Evolutionary conservation across 2,797 vertebrate genomes (phyloP).

Genomic region (Poecilia velifera): DNA sequence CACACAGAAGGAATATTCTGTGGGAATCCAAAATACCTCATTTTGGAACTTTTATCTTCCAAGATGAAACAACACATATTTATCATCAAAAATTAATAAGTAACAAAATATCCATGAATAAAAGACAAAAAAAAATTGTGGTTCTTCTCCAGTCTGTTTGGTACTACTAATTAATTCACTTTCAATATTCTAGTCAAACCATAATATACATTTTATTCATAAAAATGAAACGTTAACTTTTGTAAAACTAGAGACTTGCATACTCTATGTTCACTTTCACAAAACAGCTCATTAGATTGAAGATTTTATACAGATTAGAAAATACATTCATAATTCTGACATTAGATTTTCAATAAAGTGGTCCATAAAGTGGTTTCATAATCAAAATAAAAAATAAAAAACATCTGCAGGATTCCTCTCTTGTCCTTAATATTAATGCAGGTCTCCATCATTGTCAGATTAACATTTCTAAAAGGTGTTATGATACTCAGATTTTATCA

Average conservation of each 20-base stretch:
- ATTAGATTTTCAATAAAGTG: background rate
- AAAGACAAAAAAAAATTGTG: background rate
- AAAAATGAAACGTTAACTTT: background rate
- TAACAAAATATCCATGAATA: too few relatives aligned
- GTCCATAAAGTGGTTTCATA: background rate
- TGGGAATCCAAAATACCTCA: too few relatives aligned
- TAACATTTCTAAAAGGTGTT: background rate
- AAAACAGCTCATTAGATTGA: background rate
- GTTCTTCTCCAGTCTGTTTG: background rate
- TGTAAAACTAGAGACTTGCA: background rate
- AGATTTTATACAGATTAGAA: background rate
- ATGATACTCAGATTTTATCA: background rate
- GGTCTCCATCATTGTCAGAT: background rate
- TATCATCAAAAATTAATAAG: background rate
- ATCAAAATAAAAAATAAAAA: background rate
- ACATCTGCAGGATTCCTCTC: background rate
- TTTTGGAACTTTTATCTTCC: too few relatives aligned
- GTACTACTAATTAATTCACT: background rate
- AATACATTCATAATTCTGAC: background rate
- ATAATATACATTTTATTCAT: background rate
- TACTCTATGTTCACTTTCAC: background rate
- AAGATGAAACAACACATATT: background rate
- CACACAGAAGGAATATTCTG: too few relatives aligned
- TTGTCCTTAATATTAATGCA: background rate
- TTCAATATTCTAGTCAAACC: background rate